phyloP scores from a whole-genome alignment of 2,797 vertebrate species.

The Taeniopygia guttata region DNA sequence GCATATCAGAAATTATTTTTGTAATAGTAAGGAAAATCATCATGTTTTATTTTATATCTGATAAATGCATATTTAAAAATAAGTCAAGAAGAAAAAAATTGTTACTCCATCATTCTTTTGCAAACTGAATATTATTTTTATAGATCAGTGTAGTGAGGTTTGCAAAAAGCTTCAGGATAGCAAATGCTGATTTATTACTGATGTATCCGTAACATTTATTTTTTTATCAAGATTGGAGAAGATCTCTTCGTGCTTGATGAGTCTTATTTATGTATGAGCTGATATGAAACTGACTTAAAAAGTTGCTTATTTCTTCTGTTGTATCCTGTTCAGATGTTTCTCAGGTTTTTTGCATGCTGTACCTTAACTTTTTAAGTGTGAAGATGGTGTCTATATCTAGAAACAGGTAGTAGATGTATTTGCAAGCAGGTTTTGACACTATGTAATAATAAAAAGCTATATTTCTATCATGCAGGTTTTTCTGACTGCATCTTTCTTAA shows the following conservation, averaged over 20 bases:
- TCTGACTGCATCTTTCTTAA: neutral
- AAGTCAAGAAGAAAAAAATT: neutral
- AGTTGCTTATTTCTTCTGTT: neutral
- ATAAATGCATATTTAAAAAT: neutral
- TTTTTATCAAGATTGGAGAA: neutral
- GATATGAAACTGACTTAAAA: neutral
- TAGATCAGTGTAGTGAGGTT: neutral
- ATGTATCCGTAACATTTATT: accelerated
- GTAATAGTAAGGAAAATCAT: neutral
- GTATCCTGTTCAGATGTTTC: neutral
- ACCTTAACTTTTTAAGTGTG: neutral
- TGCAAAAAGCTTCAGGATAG: neutral
- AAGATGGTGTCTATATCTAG: neutral
- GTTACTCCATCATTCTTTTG: neutral
- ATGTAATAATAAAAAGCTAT: neutral
- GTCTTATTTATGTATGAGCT: neutral
- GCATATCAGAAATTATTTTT: neutral
- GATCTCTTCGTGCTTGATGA: neutral
- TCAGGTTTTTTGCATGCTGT: accelerated
- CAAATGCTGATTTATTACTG: neutral
- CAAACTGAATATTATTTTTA: neutral
- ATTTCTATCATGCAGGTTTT: neutral
- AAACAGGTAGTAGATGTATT: conserved; percentile 1
- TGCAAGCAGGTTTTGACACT: conserved; percentile 2
- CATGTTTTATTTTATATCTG: neutral